Conservation (phyloP, 2,113 vertebrate species). For the Spermophilus dauricus region DNA sequence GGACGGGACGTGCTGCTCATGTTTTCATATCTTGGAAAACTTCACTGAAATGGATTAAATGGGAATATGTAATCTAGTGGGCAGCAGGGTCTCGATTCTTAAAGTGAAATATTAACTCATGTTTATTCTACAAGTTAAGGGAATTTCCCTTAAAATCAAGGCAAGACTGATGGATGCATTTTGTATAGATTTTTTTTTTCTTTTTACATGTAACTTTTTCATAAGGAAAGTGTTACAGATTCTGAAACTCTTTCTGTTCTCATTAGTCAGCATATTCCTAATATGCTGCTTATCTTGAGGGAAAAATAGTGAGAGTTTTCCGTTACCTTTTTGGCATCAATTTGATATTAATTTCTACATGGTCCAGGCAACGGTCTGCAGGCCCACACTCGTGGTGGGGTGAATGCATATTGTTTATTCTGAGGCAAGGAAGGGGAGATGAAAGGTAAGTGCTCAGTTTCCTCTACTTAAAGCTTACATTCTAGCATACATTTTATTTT, state of each 20-base stretch:
- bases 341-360: slow-evolving; percentile 18
- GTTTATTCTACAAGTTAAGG: slow-evolving; percentile 52
- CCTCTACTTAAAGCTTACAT: neutral
- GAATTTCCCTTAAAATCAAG: slow-evolving; percentile 62
- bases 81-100: neutral
- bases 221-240: slow-evolving; percentile 59
- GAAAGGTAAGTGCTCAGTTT: neutral
- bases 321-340: slow-evolving; percentile 3
- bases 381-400: neutral
- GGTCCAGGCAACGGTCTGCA: neutral
- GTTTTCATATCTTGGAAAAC: neutral
- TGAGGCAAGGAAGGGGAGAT: neutral
- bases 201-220: slow-evolving; percentile 50
- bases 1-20: no score
- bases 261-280: slow-evolving; percentile 69
- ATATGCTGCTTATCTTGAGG: slow-evolving; percentile 62
- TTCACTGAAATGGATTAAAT: slow-evolving; percentile 19
- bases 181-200: slow-evolving; percentile 67
- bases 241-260: slow-evolving; percentile 53
- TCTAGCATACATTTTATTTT: neutral
- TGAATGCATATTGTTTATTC: neutral
- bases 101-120: neutral
- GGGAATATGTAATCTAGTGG: neutral
- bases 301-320: slow-evolving; percentile 28
- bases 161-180: slow-evolving; percentile 39